Percentiles rank a stretch among this genome's conserved stretches.
These are phyloP conservation scores for Pipra filicauda DNA, from an alignment of 2,113 vertebrate genomes.

Conservation along the genomic window DNA sequence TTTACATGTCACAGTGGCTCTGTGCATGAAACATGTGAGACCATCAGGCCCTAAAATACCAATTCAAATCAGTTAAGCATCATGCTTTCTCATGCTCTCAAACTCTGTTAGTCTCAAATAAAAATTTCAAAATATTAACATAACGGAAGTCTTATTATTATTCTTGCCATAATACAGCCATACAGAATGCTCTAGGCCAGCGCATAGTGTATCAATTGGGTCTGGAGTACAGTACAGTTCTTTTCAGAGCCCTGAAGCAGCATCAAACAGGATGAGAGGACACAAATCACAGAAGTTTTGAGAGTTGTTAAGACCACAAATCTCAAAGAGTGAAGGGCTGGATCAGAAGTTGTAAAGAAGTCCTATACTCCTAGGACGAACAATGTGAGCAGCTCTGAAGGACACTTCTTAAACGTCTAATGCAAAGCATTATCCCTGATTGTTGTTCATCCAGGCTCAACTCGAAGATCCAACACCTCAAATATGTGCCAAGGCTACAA, in stretches of 20 bases:
- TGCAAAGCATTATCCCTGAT: neutral
- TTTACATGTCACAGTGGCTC: neutral
- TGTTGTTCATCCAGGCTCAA: neutral
- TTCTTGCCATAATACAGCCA: neutral
- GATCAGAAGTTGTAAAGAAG: neutral
- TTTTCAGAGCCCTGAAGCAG: neutral
- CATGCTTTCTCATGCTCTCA: neutral
- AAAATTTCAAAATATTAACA: neutral
- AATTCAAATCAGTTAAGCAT: neutral
- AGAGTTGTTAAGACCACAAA: neutral
- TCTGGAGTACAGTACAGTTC: neutral
- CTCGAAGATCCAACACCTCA: neutral
- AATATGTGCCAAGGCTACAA: neutral
- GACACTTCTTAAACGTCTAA: neutral
- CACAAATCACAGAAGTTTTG: neutral
- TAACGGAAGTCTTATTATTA: neutral
- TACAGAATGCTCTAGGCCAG: neutral
- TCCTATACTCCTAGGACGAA: neutral
- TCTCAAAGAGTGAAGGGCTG: neutral
- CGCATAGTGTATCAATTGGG: accelerated
- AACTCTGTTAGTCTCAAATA: neutral
- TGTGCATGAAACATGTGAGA: neutral
- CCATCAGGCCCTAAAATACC: neutral
- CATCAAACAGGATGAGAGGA: neutral
- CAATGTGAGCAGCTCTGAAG: neutral